Base-by-base conservation (phyloP, 2,888 invertebrate genomes). In the Cataglyphis altisquamis region DNA sequence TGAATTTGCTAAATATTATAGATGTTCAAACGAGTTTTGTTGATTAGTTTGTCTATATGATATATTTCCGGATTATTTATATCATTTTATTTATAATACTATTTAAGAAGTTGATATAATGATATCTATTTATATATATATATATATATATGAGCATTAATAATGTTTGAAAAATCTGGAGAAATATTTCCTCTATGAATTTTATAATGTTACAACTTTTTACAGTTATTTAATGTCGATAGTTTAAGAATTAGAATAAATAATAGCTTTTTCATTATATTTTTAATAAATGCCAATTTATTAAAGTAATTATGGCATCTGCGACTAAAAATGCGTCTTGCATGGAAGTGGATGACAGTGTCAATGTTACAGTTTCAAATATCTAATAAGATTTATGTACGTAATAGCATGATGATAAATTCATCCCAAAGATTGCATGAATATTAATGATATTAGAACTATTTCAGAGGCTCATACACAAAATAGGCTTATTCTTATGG, bases 41-140 rank as follows among this genome's bases (percentile, higher is more conserved):
- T 66, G 10, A 57, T 15, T 15, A 74, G 4, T 25, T 8, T 68
- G 32, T 9, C 1, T 9, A 25, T 25, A 12, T 52, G 6, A 57
- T 57, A 8, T 52, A 52, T 8, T 57, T 57, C 9, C 60, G 70
- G 18, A 1, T 78, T 80, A 80, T 80, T 64, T 77, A 63, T 64
- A 52, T 25, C 25, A 32, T 60, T 36, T 36, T 75, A 63, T 75
- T 78, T 60, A 62, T 70, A 45, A 25, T 60, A 70, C 12, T 77
- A 29, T 5, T 67, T 80, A 80, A 80, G 12, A 21, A 60, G 5
- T 70, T 62, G 32, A 70, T 12, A 70, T 41, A 6, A 41, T 25
- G 25, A 21, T 66, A 21, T 15, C 10, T 18, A 18, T 48, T 18
- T 18, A 18, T 48, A 48, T 4, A 18, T n/a, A 25, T 48, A 48